These are phyloP conservation scores for Falcunculus frontatus DNA, from an alignment of 2,113 vertebrate genomes.

Conservation along the genomic window DNA sequence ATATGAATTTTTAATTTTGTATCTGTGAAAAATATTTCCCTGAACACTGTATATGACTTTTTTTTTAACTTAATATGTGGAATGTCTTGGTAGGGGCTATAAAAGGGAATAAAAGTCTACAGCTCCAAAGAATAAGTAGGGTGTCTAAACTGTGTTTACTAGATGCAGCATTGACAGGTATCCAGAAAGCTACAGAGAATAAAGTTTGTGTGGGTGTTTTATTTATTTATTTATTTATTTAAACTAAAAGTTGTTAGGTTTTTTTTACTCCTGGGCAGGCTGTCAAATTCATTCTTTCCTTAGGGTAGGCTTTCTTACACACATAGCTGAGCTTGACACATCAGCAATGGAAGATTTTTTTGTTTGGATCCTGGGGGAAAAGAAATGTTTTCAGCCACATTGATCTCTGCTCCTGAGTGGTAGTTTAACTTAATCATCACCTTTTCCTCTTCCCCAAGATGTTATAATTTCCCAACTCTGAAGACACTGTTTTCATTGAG, in stretches of 20 bases:
- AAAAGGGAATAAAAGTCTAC: background rate
- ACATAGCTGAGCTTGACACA: background rate
- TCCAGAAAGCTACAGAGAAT: background rate
- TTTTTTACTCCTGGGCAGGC: background rate
- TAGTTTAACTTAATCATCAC: conserved; percentile 40
- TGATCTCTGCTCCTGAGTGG: background rate
- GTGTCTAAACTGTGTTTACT: background rate
- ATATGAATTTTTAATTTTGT: background rate
- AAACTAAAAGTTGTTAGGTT: background rate
- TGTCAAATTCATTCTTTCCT: background rate
- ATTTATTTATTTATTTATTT: background rate
- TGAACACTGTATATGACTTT: background rate
- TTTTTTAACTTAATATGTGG: background rate
- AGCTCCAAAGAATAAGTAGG: background rate
- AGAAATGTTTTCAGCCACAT: background rate
- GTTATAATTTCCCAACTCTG: conserved; percentile 57
- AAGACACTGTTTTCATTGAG: conserved; percentile 65
- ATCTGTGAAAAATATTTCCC: background rate
- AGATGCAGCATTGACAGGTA: background rate
- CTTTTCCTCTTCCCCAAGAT: conserved; percentile 25
- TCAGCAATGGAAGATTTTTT: background rate
- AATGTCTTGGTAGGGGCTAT: background rate
- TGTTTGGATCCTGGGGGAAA: background rate
- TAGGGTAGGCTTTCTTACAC: background rate
- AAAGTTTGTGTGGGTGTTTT: background rate